These are phyloP conservation scores for Butorides virescens DNA, from an alignment of 2,113 vertebrate species.

Conservation along the genomic window DNA sequence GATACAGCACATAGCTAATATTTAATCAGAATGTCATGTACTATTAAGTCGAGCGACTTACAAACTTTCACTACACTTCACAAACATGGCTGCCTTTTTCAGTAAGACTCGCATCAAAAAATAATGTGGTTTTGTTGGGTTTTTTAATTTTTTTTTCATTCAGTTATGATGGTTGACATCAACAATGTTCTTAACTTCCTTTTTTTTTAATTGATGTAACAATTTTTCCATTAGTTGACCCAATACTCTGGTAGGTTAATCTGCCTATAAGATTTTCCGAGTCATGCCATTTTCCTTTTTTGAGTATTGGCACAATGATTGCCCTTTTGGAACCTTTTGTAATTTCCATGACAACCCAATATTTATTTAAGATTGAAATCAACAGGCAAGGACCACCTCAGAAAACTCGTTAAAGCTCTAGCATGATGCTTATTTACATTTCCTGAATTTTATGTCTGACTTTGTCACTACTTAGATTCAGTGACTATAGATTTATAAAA, in stretches of 20 bases:
- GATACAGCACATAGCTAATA: conserved; percentile 55
- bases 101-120: neutral
- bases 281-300: neutral
- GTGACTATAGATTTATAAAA: neutral
- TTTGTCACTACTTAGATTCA: neutral
- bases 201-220: neutral
- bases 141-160: neutral
- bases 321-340: neutral
- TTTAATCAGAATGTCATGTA: conserved; percentile 47
- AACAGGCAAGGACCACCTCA: neutral
- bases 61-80: neutral
- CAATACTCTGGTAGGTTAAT: neutral
- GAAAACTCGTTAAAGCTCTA: neutral
- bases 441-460: neutral
- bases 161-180: neutral
- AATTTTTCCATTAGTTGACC: neutral
- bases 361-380: neutral
- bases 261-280: neutral
- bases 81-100: neutral
- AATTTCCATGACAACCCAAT: neutral
- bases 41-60: neutral
- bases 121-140: neutral
- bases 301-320: neutral
- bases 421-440: neutral
- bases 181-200: fast-evolving